These are phyloP conservation scores for Chunga burmeisteri DNA, from an alignment of 2,113 vertebrate species.

Conservation along the genomic window DNA sequence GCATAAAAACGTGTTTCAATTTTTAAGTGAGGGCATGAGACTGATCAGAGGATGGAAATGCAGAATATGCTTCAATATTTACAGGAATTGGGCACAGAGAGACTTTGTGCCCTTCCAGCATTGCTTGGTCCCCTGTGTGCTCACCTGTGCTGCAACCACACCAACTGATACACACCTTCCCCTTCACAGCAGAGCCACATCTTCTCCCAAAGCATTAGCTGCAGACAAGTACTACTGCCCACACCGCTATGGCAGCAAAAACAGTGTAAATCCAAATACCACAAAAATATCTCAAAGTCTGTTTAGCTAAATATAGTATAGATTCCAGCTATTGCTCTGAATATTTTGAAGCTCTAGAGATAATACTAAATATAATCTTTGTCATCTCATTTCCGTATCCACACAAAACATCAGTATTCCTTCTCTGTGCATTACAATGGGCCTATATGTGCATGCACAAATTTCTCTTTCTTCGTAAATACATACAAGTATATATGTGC, in stretches of 20 bases:
- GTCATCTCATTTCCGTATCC: neutral
- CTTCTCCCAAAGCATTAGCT: neutral
- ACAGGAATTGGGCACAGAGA: neutral
- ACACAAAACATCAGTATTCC: neutral
- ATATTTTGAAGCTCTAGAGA: neutral
- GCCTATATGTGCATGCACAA: neutral
- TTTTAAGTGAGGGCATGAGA: neutral
- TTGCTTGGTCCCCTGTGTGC: accelerated
- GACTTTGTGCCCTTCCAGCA: neutral
- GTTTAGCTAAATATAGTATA: neutral
- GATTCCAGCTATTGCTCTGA: neutral
- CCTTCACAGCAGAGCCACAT: neutral
- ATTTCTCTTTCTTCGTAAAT: neutral
- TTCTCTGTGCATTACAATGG: neutral
- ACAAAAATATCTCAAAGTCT: neutral
- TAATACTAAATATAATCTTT: neutral
- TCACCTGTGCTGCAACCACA: neutral
- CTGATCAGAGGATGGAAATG: neutral
- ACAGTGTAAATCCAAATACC: neutral
- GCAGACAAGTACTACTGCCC: neutral
- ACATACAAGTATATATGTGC: neutral
- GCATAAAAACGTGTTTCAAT: neutral
- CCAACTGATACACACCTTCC: neutral
- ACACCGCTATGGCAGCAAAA: accelerated
- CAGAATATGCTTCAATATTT: neutral